phyloP scores from a whole-genome alignment of 2,888 invertebrate genomes.

The Sturmia bella region DNA sequence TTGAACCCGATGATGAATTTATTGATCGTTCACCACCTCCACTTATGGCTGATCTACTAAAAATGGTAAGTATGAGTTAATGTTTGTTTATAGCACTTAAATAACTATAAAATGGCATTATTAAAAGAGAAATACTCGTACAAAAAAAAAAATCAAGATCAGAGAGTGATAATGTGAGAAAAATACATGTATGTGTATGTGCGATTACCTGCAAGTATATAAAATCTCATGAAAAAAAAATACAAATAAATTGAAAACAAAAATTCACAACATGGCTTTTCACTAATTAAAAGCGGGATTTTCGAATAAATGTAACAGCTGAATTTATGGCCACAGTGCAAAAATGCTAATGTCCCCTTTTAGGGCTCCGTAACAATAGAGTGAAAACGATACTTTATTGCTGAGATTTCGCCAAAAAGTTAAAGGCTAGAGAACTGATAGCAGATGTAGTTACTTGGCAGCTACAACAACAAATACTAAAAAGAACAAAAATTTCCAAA shows the following conservation, averaged over 20 bases:
- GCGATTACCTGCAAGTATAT: neutral
- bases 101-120: neutral
- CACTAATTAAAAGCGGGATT: slow-evolving; percentile 22
- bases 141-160: slow-evolving; percentile 4
- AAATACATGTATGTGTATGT: neutral
- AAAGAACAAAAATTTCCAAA: no score
- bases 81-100: neutral
- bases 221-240: neutral
- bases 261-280: neutral
- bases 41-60: slow-evolving; percentile 55
- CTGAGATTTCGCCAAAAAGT: no score
- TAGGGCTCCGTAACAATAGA: no score
- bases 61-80: slow-evolving; percentile 55
- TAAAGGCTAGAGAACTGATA: no score
- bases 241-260: slow-evolving; percentile 10
- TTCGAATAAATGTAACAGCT: no score
- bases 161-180: slow-evolving; percentile 30
- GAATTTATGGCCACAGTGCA: no score
- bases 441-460: no score
- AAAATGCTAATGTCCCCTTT: no score
- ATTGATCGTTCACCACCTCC: slow-evolving; percentile 38
- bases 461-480: no score
- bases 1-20: slow-evolving; percentile 48
- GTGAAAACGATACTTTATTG: no score
- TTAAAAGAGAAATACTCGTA: neutral